A percentile compares a stretch with the other conserved stretches of the same genome.
phyloP scores from a whole-genome alignment of 2,113 vertebrate genomes.

The Engraulis encrasicolus region DNA sequence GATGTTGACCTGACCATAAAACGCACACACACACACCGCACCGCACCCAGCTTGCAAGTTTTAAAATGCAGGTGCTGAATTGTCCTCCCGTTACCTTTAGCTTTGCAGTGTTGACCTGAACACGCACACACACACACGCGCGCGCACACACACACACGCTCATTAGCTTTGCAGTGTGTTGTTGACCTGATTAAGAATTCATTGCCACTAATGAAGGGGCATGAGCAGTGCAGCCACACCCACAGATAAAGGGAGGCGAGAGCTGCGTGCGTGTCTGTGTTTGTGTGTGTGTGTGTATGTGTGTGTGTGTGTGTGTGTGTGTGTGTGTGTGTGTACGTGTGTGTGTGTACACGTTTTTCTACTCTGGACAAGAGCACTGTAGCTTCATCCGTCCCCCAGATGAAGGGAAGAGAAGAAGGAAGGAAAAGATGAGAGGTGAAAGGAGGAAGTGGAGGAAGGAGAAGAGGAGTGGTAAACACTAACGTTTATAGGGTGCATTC shows the following conservation, averaged over 20 bases:
- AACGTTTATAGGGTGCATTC: too few species aligned
- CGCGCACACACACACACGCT: too few species aligned
- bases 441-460: too few species aligned
- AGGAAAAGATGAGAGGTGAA: too few species aligned
- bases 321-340: background rate
- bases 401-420: too few species aligned
- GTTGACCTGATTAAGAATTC: conserved; percentile 78
- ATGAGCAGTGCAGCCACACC: conserved; percentile 60
- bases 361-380: too few species aligned
- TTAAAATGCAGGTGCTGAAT: conserved; percentile 57
- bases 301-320: conserved; percentile 7
- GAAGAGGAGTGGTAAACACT: too few species aligned
- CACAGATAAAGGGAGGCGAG: background rate
- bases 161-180: conserved; percentile 59
- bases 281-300: conserved; percentile 1
- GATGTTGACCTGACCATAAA: too few species aligned
- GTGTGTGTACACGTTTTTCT: too few species aligned
- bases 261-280: background rate
- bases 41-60: conserved; percentile 53
- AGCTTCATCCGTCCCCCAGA: too few species aligned
- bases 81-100: conserved; percentile 61
- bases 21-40: conserved; percentile 7
- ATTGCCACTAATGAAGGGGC: conserved; percentile 62
- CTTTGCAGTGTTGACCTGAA: conserved; percentile 72
- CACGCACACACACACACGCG: too few species aligned